A percentile compares a stretch with the other conserved stretches of the same genome.
Evolutionary conservation across 2,797 vertebrate genomes (phyloP).

Genomic region (Cottoperca gobio): DNA sequence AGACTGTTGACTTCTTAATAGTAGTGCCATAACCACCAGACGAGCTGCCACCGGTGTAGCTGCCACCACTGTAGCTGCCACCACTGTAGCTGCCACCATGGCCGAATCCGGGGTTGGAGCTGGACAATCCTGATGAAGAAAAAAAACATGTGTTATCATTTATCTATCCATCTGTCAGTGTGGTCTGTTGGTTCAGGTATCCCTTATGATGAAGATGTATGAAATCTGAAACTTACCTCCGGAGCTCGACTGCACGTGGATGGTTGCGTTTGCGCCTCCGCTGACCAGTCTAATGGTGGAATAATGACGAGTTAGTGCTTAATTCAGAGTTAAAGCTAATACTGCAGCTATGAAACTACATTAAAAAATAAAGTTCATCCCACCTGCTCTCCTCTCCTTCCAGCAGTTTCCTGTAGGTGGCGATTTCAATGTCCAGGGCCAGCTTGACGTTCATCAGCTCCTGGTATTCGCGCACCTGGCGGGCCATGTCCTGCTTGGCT

Average conservation of each 20-base stretch:
- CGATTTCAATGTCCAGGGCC: slow-evolving; percentile 95
- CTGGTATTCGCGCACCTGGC: slow-evolving; percentile 93
- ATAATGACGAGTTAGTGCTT: slow-evolving; percentile 11
- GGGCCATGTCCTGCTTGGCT: slow-evolving; percentile 93
- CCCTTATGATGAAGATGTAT: background rate
- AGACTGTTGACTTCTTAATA: slow-evolving; percentile 66
- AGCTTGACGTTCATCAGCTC: slow-evolving; percentile 94
- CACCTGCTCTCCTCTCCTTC: slow-evolving; percentile 87
- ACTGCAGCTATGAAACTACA: background rate
- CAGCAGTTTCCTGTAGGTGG: slow-evolving; percentile 86
- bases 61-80: no score
- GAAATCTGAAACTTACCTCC: slow-evolving; percentile 52
- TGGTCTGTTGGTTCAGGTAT: background rate
- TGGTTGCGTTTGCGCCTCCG: slow-evolving; percentile 65
- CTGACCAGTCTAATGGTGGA: slow-evolving; percentile 67
- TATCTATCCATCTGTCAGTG: background rate
- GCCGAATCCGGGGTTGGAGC: slow-evolving; percentile 9
- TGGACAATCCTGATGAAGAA: slow-evolving; percentile 52
- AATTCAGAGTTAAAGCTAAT: slow-evolving; percentile 6
- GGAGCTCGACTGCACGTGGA: slow-evolving; percentile 82
- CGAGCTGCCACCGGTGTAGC: no score
- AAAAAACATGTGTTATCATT: slow-evolving; percentile 13
- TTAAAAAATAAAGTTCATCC: slow-evolving; percentile 1
- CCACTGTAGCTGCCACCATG: no score
- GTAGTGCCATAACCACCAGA: slow-evolving; percentile 5